Base-by-base conservation (phyloP, 2,888 invertebrate genomes). In the Lasioglossum morio region DNA sequence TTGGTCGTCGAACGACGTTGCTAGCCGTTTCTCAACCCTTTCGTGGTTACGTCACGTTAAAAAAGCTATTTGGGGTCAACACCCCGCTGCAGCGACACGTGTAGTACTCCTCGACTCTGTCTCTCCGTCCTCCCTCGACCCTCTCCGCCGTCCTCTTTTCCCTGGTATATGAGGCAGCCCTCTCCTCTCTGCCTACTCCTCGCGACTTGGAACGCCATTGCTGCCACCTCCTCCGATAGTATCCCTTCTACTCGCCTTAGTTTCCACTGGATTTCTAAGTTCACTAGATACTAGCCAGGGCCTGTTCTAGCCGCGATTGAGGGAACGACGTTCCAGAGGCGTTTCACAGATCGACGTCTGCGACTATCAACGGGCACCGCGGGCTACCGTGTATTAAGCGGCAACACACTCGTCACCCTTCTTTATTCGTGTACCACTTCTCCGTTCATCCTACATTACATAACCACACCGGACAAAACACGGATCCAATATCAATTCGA, bases 11-110 rank as follows among this genome's bases (percentile, higher is more conserved):
- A 82, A 81, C 90, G 82, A 85, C 86, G 89, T 84, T 85, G 87
- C 84, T 86, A 87, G 88, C 87, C 88, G 92, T 93, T 93, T 93
- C 93, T 94, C 94, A 94, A 94, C 94, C 94, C 94, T 94, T 94
- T 92, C 90, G 91, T 89, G 90, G 92, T 94, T 94, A 94, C 94
- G 93, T 94, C 94, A 94, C 91, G 92, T 92, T 92, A 91, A 94
- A 93, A 94, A 94, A 94, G 91, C 93, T 94, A 94, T 94, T 94
- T 92, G 95, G 96, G 96, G 96, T 96, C 96, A 96, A 96, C 96
- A 96, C 96, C 96, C 96, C 96, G 95, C 95, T 93, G 93, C 94
- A 95, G 95, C 95, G 95, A 95, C 96, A 96, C 96, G 96, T 96
- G 96, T 95, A 96, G 95, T 92, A 90, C 90, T 91, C 89, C 88